Conservation (phyloP, 1,140 invertebrate genomes). For the Pomacea maculata region DNA sequence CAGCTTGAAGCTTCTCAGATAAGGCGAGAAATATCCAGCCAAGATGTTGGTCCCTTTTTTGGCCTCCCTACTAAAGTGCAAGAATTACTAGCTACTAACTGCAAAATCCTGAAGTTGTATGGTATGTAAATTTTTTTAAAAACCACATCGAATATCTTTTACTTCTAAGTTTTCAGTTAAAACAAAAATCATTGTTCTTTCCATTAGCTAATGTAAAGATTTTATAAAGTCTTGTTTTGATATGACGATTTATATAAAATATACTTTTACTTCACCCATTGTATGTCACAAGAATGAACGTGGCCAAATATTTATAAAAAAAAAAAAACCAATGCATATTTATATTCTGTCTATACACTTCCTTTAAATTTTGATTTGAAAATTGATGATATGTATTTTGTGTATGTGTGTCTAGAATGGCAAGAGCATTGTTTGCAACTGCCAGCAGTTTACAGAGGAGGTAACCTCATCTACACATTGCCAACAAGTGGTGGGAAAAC, state of each 20-base stretch:
- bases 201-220: too few relatives aligned
- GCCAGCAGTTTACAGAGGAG: conserved; percentile 73
- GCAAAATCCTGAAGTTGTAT: conserved; percentile 71
- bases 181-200: not conserved
- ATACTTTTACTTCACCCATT: too few relatives aligned
- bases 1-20: conserved; percentile 41
- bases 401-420: conserved; percentile 75
- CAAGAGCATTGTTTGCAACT: conserved; percentile 89
- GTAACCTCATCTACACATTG: conserved; percentile 90
- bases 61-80: conserved; percentile 75
- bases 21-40: conserved; percentile 27
- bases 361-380: not conserved
- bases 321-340: too few relatives aligned
- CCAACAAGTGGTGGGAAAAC: conserved; percentile 77
- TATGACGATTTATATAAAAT: too few relatives aligned
- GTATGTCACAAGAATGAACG: too few relatives aligned
- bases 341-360: too few relatives aligned
- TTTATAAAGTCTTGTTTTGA: too few relatives aligned
- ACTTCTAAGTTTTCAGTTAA: not conserved
- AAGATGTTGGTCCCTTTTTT: conserved; percentile 72
- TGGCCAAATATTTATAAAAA: too few relatives aligned
- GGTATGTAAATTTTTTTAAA: conserved; percentile 35
- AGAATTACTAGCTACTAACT: conserved; percentile 72
- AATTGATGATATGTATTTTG: not conserved
- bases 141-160: not conserved